phyloP scores from a whole-genome alignment of 2,797 vertebrate species.

The Oryzias dopingdopingensis region DNA sequence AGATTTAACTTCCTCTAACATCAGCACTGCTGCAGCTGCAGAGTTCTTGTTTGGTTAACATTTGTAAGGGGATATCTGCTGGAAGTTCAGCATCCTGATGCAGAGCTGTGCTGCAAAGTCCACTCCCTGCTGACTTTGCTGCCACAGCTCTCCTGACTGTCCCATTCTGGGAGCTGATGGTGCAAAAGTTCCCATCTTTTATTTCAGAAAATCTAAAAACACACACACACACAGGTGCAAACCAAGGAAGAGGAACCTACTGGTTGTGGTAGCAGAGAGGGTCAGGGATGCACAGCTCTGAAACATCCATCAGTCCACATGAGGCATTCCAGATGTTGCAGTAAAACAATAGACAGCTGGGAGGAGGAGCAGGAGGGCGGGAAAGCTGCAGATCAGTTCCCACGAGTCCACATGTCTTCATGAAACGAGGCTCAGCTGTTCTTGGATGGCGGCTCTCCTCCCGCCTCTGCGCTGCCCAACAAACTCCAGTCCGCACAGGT shows the following conservation, averaged over 20 bases:
- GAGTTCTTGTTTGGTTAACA: neutral
- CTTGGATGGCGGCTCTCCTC: conserved; percentile 57
- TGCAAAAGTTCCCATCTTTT: conserved; percentile 11
- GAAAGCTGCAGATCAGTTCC: conserved; percentile 67
- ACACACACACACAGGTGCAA: neutral
- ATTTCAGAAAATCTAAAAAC: neutral
- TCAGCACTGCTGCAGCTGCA: neutral
- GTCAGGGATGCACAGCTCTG: conserved; percentile 90
- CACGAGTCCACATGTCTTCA: conserved; percentile 67
- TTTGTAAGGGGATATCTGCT: too few relatives aligned
- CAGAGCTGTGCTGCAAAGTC: conserved; percentile 40
- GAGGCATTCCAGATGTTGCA: conserved; percentile 84
- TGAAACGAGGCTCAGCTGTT: conserved; percentile 57
- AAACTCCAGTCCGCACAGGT: conserved; percentile 69
- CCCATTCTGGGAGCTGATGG: conserved; percentile 24
- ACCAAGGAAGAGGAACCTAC: conserved; percentile 77
- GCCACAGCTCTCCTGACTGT: conserved; percentile 39
- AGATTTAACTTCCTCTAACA: too few relatives aligned
- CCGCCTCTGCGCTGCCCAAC: conserved; percentile 43
- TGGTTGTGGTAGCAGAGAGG: conserved; percentile 92
- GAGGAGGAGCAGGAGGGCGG: conserved; percentile 47
- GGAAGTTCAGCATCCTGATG: conserved; percentile 28
- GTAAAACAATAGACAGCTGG: neutral
- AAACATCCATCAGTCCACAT: conserved; percentile 92
- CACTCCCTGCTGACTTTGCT: conserved; percentile 31